A percentile compares a stretch with the other conserved stretches of the same genome.
Conservation (phyloP, 2,113 vertebrate genomes). For the Brachypodius melanocephalos region DNA sequence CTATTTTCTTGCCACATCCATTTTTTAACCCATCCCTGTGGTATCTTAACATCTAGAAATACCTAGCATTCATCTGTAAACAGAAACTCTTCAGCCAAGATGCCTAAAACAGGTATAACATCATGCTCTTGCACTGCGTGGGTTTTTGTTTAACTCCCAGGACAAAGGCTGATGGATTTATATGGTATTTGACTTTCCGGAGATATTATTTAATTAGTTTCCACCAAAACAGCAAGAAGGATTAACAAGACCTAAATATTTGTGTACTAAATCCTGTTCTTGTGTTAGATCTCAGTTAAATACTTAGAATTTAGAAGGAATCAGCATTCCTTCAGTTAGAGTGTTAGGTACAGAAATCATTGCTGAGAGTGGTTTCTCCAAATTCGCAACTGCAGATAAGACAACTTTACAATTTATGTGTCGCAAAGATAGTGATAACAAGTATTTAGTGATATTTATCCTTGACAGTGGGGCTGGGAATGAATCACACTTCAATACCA, state of each 20-base stretch:
- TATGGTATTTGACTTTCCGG: background rate
- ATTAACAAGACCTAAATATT: background rate
- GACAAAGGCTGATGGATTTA: background rate
- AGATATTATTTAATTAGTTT: background rate
- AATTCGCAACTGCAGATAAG: background rate
- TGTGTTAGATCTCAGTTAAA: background rate
- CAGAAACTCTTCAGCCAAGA: background rate
- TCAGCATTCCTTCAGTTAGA: background rate
- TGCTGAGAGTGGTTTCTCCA: background rate
- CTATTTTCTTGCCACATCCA: background rate
- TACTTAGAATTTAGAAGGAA: background rate
- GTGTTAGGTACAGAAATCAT: background rate
- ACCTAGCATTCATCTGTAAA: background rate
- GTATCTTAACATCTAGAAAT: background rate
- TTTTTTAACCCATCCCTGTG: background rate
- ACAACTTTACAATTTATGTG: background rate
- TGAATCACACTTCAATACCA: background rate
- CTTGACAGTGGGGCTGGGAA: background rate
- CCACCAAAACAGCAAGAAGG: background rate
- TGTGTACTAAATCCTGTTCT: background rate
- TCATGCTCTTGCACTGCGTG: background rate
- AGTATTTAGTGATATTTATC: background rate
- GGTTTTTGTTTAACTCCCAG: background rate
- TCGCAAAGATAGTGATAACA: background rate
- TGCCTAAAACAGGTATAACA: background rate